phyloP scores from a whole-genome alignment of 2,888 invertebrate species.

The Boloria selene region DNA sequence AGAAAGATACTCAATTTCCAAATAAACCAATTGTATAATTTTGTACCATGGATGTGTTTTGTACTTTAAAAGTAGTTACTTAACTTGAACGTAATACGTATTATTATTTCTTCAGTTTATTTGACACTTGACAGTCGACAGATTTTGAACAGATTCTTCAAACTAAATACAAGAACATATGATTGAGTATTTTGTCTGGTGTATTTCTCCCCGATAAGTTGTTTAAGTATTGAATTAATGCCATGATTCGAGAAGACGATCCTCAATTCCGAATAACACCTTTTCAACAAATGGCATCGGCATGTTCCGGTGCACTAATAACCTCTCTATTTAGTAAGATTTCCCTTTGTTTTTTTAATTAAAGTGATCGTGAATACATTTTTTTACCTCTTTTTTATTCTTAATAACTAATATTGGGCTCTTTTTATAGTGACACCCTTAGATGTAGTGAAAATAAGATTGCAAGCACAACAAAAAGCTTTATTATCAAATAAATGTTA shows the following conservation, averaged over 20 bases:
- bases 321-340: slow-evolving; percentile 93
- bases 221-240: slow-evolving; percentile 41
- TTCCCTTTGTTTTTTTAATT: slow-evolving; percentile 9
- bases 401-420: slow-evolving; percentile 10
- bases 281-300: slow-evolving; percentile 91
- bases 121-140: too few relatives aligned
- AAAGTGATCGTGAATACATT: not conserved
- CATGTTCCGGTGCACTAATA: slow-evolving; percentile 93
- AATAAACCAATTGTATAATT: too few relatives aligned
- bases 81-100: slow-evolving; percentile 8
- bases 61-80: too few relatives aligned
- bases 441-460: slow-evolving; percentile 99
- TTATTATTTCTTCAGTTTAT: slow-evolving; percentile 4
- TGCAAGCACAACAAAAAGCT: slow-evolving; percentile 96
- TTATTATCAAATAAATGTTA: slow-evolving; percentile 93
- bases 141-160: slow-evolving; percentile 16
- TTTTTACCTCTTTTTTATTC: not conserved
- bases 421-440: slow-evolving; percentile 94
- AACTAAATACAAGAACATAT: slow-evolving; percentile 40
- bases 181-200: slow-evolving; percentile 28
- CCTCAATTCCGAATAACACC: slow-evolving; percentile 89
- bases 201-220: slow-evolving; percentile 29
- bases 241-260: slow-evolving; percentile 85
- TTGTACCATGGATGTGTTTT: too few relatives aligned
- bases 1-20: too few relatives aligned